phyloP scores from a whole-genome alignment of 2,113 vertebrate species.

The Antechinus stuartii region DNA sequence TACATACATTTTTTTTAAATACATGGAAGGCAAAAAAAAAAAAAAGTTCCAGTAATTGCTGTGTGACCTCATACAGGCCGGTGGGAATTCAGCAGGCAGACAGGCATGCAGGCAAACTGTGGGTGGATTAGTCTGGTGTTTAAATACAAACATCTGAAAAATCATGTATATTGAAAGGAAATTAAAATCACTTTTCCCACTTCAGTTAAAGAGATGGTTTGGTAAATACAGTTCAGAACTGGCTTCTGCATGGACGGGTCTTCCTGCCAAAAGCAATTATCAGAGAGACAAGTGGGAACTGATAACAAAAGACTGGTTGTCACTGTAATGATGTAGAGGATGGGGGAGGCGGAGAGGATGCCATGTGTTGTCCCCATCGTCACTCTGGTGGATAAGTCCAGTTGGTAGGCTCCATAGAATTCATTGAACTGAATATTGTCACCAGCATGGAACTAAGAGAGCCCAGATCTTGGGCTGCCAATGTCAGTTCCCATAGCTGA shows the following conservation, averaged over 20 bases:
- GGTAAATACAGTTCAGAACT: background rate
- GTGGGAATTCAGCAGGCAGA: background rate
- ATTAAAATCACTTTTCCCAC: background rate
- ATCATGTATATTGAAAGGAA: background rate
- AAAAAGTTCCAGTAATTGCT: background rate
- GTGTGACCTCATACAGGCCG: background rate
- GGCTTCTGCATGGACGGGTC: background rate
- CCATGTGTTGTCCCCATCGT: background rate
- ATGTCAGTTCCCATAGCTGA: constrained; percentile 71
- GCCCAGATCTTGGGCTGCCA: constrained; percentile 66
- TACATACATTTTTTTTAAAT: too few relatives aligned
- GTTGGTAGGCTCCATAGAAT: background rate
- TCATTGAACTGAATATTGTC: constrained; percentile 67
- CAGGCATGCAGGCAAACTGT: constrained; percentile 35
- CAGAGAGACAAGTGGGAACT: background rate
- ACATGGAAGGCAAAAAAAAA: too few relatives aligned
- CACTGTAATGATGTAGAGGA: background rate
- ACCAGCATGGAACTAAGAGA: constrained; percentile 33
- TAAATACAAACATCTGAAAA: background rate
- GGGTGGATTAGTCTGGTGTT: constrained; percentile 12
- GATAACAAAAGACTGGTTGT: background rate
- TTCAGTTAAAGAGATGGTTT: constrained; percentile 8
- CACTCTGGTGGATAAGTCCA: background rate
- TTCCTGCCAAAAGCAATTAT: background rate
- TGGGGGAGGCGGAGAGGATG: background rate